Evolutionary conservation across 2,888 invertebrate species (phyloP), one percentile per base, ranked within the genome.

Genomic region (Thelaira solivaga): DNA sequence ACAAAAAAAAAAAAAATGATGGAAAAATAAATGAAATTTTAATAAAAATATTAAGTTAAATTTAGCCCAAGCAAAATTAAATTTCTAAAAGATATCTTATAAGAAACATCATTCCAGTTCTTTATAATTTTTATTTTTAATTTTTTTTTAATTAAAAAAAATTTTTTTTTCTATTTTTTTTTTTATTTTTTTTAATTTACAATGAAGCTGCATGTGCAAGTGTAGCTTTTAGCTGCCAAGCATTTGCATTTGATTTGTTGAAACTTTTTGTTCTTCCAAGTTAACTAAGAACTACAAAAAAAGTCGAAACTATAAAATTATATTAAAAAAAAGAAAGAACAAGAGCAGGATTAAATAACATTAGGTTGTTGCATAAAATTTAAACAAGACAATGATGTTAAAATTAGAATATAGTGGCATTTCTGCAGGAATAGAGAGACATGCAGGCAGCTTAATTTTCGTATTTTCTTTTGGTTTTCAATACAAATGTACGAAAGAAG

Each of bases 301-400:
- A 39, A 24, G 11, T 26, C 26, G 22, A 49, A 36, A 39, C 24
- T 18, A 22, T 3, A 11, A 41, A 45, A 31, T 7, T 13, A 41
- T 20, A 49, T 4, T 26, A 24, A 6, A 11, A 11, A 24, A 24
- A 45, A 31, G 34, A 34, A 5, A 34, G 6, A 34, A 34, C 1
- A 34, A n/a, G 4, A 34, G 16, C 4, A 62, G 34, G 22, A 41
- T 26, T 22, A 43, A 69, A 71, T 24, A 53, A 51, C 62, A 55
- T 72, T 34, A 64, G 62, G 45, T 39, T 53, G 71, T 39, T 71
- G 61, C 65, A 76, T 71, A 55, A 55, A 72, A 53, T 64, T 78
- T 69, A 51, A 64, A 73, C 62, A 64, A 73, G 64, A 69, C 68
- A 64, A 73, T 65, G 39, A 36, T 69, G 68, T 13, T 68, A 69